phyloP scores from a whole-genome alignment of 2,888 invertebrate genomes.

The Scrobipalpa costella region DNA sequence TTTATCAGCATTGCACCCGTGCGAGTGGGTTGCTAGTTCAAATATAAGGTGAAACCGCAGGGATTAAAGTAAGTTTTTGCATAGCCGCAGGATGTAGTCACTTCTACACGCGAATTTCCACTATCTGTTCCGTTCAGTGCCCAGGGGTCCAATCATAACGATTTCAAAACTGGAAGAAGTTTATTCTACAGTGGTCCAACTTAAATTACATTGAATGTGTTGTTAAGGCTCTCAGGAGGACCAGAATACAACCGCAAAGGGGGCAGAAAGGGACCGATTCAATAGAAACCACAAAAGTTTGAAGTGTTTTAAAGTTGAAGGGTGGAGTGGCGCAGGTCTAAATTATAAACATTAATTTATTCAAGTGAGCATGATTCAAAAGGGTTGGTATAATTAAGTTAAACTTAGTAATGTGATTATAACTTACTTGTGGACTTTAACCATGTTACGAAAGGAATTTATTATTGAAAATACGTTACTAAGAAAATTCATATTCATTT shows the following conservation, averaged over 20 bases:
- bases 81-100: too few relatives aligned
- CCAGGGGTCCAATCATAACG: background rate
- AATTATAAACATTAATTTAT: background rate
- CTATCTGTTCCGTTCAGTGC: background rate
- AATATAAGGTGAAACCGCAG: too few relatives aligned
- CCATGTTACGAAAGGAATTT: too few relatives aligned
- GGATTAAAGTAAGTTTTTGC: too few relatives aligned
- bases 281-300: constrained; percentile 6
- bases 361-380: background rate
- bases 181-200: background rate
- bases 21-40: too few relatives aligned
- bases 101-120: background rate
- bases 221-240: background rate
- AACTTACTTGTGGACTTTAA: too few relatives aligned
- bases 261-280: background rate
- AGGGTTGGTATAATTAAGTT: background rate
- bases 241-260: constrained; percentile 3
- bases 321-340: background rate
- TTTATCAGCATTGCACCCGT: too few relatives aligned
- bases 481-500: too few relatives aligned
- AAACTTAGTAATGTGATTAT: too few relatives aligned
- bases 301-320: constrained; percentile 6
- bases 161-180: constrained; percentile 6
- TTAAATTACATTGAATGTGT: background rate
- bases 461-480: too few relatives aligned